Evolutionary conservation across 1,140 invertebrate genomes (phyloP), one percentile per base, ranked within the genome.

Genomic region (Bombus confusus): DNA sequence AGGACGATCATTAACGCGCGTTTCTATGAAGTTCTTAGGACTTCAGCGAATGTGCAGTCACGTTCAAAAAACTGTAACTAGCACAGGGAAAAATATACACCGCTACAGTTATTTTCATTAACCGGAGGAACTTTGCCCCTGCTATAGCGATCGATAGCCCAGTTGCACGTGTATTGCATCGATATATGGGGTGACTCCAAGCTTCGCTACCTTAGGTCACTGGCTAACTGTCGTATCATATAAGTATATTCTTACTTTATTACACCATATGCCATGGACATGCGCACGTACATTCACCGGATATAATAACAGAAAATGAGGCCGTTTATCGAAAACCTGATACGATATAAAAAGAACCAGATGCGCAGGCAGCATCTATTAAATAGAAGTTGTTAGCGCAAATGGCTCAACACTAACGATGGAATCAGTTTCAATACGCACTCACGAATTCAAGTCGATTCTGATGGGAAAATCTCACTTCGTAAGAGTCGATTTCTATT

Each of bases 101-200:
- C 74, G 78, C 77, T 81, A 90, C 85, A 87, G 90, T 93, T 93
- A 93, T 94, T 94, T 92, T 93, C 92, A 94, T 94, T 94, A 94
- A 95, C 86, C 92, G 90, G 80, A 91, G 83, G 93, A 92, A 92
- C 92, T 93, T 93, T 92, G 88, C 91, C 91, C 91, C 88, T 86
- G 82, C 89, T 90, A 92, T 85, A 90, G 34, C 87, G 87, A 95
- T 94, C 94, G 94, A 95, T 95, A 95, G 94, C 93, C 93, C 94
- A 95, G 92, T 95, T 94, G 93, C 93, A 93, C 92, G 93, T 94
- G 93, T 91, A 92, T 92, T 87, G 92, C 91, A 93, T 92, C 91
- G 93, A 94, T 91, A 92, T 85, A 89, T 87, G 87, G 90, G 89
- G 88, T 91, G 88, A 83, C 78, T 86, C 86, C 83, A 88, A 86